Evolutionary conservation across 2,113 vertebrate genomes (phyloP).

Genomic region (Entomyzon cyanotis): DNA sequence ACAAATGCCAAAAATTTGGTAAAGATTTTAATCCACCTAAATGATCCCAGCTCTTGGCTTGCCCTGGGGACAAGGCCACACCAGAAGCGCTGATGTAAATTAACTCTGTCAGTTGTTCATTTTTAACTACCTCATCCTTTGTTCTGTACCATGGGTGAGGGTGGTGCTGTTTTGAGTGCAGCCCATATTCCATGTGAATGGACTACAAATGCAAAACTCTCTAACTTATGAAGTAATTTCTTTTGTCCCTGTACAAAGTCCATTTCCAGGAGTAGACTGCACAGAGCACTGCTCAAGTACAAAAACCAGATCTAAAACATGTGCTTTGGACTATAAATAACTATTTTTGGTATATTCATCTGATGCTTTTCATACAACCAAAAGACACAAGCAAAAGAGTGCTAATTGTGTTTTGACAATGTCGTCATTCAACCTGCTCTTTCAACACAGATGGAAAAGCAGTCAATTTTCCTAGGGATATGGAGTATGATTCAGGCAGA

Average conservation of each 20-base stretch:
- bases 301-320: background rate
- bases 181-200: background rate
- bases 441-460: background rate
- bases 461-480: background rate
- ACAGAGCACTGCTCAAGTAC: background rate
- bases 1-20: background rate
- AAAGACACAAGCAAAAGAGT: background rate
- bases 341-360: background rate
- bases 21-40: slow-evolving; percentile 34
- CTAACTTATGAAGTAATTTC: background rate
- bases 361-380: background rate
- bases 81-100: slow-evolving; percentile 21
- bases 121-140: slow-evolving; percentile 54
- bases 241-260: background rate
- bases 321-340: background rate
- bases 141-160: background rate
- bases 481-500: background rate
- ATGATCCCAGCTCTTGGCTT: background rate
- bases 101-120: slow-evolving; percentile 44
- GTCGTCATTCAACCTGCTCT: background rate
- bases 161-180: background rate
- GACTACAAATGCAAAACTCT: background rate
- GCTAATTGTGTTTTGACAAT: background rate
- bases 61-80: background rate
- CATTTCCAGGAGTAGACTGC: background rate